A percentile compares a stretch with the other conserved stretches of the same genome.
These are phyloP conservation scores for Bombus waltoni DNA, from an alignment of 1,140 invertebrate genomes.

Conservation along the genomic window DNA sequence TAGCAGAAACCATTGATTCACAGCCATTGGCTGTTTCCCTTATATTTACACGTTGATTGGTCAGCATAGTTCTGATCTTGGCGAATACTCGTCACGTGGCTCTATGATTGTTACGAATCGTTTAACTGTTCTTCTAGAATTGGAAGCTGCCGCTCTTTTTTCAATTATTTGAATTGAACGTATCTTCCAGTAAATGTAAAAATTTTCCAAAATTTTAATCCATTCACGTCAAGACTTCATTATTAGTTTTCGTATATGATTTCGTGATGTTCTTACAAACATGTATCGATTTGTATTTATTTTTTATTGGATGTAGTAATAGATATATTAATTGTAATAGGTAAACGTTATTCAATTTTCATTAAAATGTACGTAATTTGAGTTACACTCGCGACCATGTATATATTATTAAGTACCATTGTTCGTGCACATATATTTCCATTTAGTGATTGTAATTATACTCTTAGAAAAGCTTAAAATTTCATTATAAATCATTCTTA, in stretches of 20 bases:
- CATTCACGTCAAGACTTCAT: not conserved
- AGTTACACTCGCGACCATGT: too few species aligned
- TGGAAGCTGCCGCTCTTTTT: not conserved
- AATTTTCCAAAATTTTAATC: not conserved
- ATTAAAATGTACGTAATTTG: too few species aligned
- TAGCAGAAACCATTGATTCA: slow-evolving; percentile 51
- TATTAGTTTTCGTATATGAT: not conserved
- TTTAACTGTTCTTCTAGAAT: not conserved
- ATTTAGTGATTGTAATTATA: not conserved
- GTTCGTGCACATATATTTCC: too few species aligned
- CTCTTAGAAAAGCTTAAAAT: not conserved
- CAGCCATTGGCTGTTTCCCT: slow-evolving; percentile 41
- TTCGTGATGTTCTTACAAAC: not conserved
- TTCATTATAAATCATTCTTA: not conserved
- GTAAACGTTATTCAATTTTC: too few species aligned
- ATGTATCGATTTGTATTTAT: not conserved
- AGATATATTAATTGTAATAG: not conserved
- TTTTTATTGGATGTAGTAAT: not conserved
- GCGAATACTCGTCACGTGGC: slow-evolving; percentile 52
- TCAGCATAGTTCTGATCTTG: not conserved
- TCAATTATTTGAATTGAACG: not conserved
- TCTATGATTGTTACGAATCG: not conserved
- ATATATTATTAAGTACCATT: too few species aligned
- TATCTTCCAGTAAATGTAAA: not conserved
- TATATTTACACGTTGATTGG: not conserved